Conservation (phyloP, 2,113 vertebrate genomes). For the Porphyrio hochstetteri region DNA sequence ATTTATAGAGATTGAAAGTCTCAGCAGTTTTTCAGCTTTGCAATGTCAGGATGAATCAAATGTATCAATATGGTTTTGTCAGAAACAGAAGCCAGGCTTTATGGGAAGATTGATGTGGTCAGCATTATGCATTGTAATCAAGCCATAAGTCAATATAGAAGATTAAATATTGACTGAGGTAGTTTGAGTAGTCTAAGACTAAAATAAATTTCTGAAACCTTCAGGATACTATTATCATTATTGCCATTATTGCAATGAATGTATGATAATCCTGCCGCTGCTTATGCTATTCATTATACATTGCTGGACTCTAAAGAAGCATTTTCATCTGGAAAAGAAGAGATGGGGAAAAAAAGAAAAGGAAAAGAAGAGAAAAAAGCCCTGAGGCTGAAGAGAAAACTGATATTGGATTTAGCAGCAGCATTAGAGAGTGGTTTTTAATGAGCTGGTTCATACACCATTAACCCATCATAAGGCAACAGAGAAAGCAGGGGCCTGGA, state of each 20-base stretch:
- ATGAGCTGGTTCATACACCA: background rate
- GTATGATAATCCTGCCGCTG: background rate
- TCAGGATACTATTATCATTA: background rate
- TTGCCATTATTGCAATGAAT: background rate
- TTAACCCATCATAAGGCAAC: background rate
- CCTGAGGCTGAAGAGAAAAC: background rate
- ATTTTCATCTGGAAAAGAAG: background rate
- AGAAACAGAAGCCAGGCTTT: background rate
- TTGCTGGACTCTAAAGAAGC: background rate
- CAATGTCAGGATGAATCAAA: constrained; percentile 12
- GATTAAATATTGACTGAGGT: constrained; percentile 66
- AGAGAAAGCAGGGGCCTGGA: background rate
- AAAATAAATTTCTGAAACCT: background rate
- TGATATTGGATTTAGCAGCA: constrained; percentile 28
- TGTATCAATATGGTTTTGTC: constrained; percentile 44
- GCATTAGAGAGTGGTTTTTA: background rate
- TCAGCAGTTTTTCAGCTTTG: constrained; percentile 38
- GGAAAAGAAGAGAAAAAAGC: background rate
- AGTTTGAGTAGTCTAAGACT: background rate
- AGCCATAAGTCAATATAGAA: constrained; percentile 38
- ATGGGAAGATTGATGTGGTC: constrained; percentile 35
- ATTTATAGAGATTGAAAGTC: constrained; percentile 6
- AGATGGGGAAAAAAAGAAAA: background rate
- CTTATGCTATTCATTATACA: background rate
- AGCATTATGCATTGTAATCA: constrained; percentile 33